Evolutionary conservation across 64 coral and sea anemone species (phyloP), one percentile per base, ranked within the genome.

Genomic region (Pocillopora damicornis): DNA sequence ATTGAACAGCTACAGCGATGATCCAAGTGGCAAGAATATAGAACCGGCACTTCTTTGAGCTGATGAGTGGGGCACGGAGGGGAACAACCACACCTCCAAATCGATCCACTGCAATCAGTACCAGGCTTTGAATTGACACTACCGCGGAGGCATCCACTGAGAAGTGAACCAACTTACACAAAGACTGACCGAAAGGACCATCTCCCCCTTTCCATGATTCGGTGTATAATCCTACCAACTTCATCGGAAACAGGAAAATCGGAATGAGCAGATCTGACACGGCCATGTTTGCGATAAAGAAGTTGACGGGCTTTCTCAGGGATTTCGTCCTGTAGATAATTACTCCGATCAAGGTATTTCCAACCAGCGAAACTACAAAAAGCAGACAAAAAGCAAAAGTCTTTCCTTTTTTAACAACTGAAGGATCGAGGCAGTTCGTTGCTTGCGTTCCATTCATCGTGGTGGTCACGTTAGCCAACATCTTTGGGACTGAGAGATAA

Each of bases 1-100:
- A 84, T 11, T 51, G 12, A 6, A 60, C 61, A 35, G 82, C 22
- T n/a, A 91, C 13, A 4, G 89, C 67, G 35, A 91, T n/a, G 13
- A 91, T 61, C 89, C 89, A 91, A 6, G 78, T 84, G 15, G 59
- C 17, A 16, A 58, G 35, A 25, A 91, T 91, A 37, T 76, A 84
- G 35, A 85, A 51, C 59, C 13, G 67, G 67, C 67, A 71, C 67
- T n/a, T 20, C 67, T 71, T 71, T 71, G 67, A 71, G 10, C 67
- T 71, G 67, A 71, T 71, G 67, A 71, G 67, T 71, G 67, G 67
- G n/a, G 67, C 6, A 23, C n/a, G 67, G 7, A 71, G 67, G 5
- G 67, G 20, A 71, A 10, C 22, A 23, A 71, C 67, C 67, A 71
- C 67, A 71, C 20, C 67, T 23, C 67, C 67, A 71, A 71, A 85